Percentiles rank a stretch among this genome's conserved stretches.
These are phyloP conservation scores for Zenarchopterus dispar DNA, from an alignment of 2,797 vertebrate genomes.

Conservation along the genomic window DNA sequence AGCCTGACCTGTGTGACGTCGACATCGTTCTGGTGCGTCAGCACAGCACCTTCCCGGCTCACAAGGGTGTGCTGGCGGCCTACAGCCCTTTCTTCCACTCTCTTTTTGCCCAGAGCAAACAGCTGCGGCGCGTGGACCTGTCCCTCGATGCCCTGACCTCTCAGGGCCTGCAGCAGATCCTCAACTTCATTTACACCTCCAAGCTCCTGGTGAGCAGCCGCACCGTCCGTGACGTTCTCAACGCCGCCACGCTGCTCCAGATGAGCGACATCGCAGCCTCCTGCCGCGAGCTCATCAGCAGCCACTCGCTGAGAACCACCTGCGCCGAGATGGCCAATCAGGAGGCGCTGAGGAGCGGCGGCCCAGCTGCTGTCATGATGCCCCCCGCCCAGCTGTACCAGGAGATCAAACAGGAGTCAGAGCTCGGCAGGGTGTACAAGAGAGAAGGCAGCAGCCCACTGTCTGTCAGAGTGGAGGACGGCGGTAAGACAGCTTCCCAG, in stretches of 20 bases:
- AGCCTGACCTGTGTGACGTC: constrained; percentile 94
- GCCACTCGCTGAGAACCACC: constrained; percentile 86
- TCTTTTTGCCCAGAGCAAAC: constrained; percentile 96
- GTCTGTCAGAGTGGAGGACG: constrained; percentile 89
- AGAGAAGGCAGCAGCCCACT: constrained; percentile 88
- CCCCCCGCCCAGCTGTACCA: constrained; percentile 85
- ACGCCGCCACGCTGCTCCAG: constrained; percentile 92
- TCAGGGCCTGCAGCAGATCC: constrained; percentile 95
- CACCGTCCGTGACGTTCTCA: constrained; percentile 94
- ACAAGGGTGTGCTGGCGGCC: constrained; percentile 96
- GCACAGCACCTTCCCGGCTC: constrained; percentile 93
- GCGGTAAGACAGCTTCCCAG: constrained; percentile 59
- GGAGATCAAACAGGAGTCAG: constrained; percentile 94
- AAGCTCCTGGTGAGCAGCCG: constrained; percentile 93
- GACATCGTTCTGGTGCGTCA: constrained; percentile 95
- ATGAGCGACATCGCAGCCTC: constrained; percentile 95
- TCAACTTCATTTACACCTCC: constrained; percentile 99
- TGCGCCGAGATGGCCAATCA: constrained; percentile 83
- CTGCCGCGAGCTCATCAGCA: constrained; percentile 92
- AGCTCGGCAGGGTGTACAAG: constrained; percentile 87
- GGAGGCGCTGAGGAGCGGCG: constrained; percentile 66
- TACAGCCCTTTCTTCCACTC: constrained; percentile 99
- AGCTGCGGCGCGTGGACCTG: constrained; percentile 93
- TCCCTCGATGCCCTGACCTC: constrained; percentile 93
- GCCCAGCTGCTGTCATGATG: constrained; percentile 22